Base-by-base conservation (phyloP, 2,797 vertebrate species). In the Melanotaenia parkinsoni region DNA sequence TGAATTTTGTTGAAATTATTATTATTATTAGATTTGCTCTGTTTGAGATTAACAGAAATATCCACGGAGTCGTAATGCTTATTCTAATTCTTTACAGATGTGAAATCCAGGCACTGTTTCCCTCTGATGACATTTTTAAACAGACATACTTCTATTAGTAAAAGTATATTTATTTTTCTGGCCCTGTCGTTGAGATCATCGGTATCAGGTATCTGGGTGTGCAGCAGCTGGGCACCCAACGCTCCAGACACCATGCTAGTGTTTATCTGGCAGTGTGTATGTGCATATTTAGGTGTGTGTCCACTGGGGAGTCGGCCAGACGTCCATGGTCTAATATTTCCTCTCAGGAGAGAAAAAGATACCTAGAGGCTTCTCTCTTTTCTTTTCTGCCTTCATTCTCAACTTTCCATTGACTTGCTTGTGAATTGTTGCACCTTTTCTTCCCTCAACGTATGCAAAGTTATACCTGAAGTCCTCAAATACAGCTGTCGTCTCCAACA, bases 241-340 rank as follows among this genome's bases (percentile, higher is more conserved):
- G 77, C 80, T 80, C 72, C 74, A 70, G 62, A 82, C 81, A 73
- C 77, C 73, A 84, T 51, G 71, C 53, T 70, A 67, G 73, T 77
- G 74, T 86, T 74, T 75, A 47, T 78, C 63, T 78, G 72, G 57
- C 43, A 30, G 30, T 67, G 74, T 86, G 76, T 70, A 22, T 66
- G 63, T 65, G 54, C 59, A n/a, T 63, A 77, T 74, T 62, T 68
- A 66, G 63, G 64, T 81, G 80, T 74, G 79, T 76, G 70, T 82
- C 67, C 76, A 69, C 61, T 54, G 62, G 82, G 81, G 84, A 89
- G 63, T 53, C 61, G 74, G 77, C 62, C 87, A 89, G 88, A 76
- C 87, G 67, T 82, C 73, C 83, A 63, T 58, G 53, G 76, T 82
- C 65, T 89, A 84, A 87, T 78, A 80, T 91, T 88, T 86, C 88